Evolutionary conservation across 2,797 vertebrate genomes (phyloP).

Genomic region (Cheirogaleus major): DNA sequence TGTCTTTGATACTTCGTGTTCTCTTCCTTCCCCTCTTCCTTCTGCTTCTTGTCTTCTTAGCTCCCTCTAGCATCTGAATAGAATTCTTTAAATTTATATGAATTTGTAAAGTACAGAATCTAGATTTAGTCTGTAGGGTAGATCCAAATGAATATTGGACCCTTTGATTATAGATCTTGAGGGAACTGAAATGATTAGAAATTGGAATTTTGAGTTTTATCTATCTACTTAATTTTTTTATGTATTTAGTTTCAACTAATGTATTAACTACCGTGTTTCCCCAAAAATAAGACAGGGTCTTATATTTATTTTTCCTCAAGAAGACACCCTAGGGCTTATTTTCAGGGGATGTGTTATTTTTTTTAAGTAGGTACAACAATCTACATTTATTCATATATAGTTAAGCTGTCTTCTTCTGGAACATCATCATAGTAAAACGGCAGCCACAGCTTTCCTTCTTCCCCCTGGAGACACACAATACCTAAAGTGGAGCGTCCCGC

Average conservation of each 20-base stretch:
- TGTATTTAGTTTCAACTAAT: constrained; percentile 13
- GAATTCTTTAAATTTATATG: not conserved
- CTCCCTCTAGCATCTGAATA: not conserved
- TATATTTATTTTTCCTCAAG: too few relatives aligned
- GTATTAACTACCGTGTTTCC: not conserved
- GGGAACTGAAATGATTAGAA: constrained; percentile 13
- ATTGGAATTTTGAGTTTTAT: constrained; percentile 40
- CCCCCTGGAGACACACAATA: too few relatives aligned
- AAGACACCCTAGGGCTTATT: too few relatives aligned
- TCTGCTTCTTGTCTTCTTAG: not conserved
- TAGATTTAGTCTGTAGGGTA: not conserved
- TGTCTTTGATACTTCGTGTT: not conserved
- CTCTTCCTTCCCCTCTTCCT: not conserved
- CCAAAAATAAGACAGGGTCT: too few relatives aligned
- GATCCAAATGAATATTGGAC: not conserved
- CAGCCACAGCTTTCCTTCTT: too few relatives aligned
- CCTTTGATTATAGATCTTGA: constrained; percentile 14
- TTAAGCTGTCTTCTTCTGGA: too few relatives aligned
- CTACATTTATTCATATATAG: too few relatives aligned
- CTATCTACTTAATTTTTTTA: not conserved
- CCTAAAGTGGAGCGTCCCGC: too few relatives aligned
- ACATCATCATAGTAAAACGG: too few relatives aligned
- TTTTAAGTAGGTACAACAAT: too few relatives aligned
- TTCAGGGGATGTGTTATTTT: too few relatives aligned
- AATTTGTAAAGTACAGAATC: constrained; percentile 24